phyloP scores from a whole-genome alignment of 2,113 vertebrate genomes.

The Psilopogon haemacephalus region DNA sequence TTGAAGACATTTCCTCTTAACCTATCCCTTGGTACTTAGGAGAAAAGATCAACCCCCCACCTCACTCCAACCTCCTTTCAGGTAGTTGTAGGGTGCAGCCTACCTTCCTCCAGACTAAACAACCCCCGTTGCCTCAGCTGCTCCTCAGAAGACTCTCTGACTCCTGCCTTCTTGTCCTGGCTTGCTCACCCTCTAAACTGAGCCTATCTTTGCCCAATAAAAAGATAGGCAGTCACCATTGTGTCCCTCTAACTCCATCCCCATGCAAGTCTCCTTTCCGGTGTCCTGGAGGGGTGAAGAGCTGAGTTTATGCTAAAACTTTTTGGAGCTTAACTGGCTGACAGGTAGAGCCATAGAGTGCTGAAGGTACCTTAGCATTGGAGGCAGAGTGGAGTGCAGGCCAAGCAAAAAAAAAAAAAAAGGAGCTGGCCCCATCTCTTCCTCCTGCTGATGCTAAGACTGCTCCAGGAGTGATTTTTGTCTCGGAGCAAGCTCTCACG shows the following conservation, averaged over 20 bases:
- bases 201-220: not conserved
- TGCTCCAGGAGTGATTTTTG: not conserved
- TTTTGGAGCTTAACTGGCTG: not conserved
- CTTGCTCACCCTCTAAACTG: not conserved
- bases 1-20: no score
- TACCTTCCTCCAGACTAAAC: no score
- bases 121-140: no score
- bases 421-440: not conserved
- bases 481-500: not conserved
- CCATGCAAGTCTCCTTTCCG: not conserved
- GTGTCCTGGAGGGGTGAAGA: not conserved
- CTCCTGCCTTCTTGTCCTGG: not conserved
- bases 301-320: not conserved
- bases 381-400: not conserved
- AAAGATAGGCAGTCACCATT: not conserved
- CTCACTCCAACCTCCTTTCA: no score
- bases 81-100: no score
- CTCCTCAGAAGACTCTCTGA: not conserved
- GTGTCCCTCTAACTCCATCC: not conserved
- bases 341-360: not conserved
- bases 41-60: no score
- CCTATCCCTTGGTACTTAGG: no score
- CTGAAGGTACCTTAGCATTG: not conserved
- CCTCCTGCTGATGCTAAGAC: accelerated
- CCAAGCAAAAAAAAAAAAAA: not conserved